Conservation (phyloP, 92 coral and sea anemone genomes). For the Epizoanthus stellaris region DNA sequence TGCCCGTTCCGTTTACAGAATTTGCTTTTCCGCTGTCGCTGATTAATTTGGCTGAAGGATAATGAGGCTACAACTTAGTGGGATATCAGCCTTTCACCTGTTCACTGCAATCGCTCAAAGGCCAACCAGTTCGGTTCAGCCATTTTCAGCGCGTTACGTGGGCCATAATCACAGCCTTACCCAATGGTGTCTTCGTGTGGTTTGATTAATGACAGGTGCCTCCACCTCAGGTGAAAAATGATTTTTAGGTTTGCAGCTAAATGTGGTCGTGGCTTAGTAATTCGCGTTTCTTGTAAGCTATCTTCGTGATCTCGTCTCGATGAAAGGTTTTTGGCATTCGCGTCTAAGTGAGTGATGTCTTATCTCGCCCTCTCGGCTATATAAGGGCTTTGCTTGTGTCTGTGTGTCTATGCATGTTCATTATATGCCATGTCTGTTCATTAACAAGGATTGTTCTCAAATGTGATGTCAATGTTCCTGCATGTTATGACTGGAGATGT, state of each 20-base stretch:
- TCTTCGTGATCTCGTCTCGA: too few relatives aligned
- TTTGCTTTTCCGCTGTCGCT: background rate
- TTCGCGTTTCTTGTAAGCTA: too few relatives aligned
- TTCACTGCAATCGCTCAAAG: background rate
- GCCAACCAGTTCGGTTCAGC: background rate
- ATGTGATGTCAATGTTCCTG: background rate
- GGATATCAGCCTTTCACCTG: background rate
- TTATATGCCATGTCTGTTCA: too few relatives aligned
- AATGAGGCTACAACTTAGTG: slow-evolving; percentile 3
- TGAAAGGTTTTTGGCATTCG: too few relatives aligned
- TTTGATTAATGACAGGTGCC: slow-evolving; percentile 35
- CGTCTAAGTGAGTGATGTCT: too few relatives aligned
- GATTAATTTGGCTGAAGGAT: slow-evolving; percentile 15
- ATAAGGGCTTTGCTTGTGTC: too few relatives aligned
- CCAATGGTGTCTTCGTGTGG: slow-evolving; percentile 21
- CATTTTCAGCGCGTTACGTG: slow-evolving; percentile 8
- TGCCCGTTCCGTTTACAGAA: background rate
- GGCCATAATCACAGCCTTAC: background rate
- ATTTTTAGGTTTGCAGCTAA: background rate
- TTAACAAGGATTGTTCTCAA: background rate
- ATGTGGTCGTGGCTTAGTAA: too few relatives aligned
- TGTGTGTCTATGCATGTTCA: too few relatives aligned
- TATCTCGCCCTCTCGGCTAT: too few relatives aligned
- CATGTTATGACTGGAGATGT: slow-evolving; percentile 30
- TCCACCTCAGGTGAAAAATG: background rate